Percentiles rank a stretch among this genome's conserved stretches.
phyloP scores from a whole-genome alignment of 2,888 invertebrate genomes.

The Xanthia togata region DNA sequence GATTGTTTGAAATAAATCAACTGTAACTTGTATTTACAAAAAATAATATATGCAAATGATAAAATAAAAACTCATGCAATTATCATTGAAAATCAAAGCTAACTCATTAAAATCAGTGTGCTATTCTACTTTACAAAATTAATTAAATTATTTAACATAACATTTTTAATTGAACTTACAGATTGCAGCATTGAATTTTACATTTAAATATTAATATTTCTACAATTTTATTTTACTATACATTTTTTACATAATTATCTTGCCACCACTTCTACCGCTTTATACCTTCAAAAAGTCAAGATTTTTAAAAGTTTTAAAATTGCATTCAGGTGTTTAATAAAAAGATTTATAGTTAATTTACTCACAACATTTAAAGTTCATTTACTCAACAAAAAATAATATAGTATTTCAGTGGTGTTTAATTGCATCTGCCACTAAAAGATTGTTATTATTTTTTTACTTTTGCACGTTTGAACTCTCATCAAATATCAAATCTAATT shows the following conservation, averaged over 20 bases:
- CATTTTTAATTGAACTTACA: neutral
- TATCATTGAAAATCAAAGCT: conserved; percentile 43
- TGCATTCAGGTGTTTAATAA: neutral
- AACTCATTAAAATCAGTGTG: conserved; percentile 28
- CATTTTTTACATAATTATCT: neutral
- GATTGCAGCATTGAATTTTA: neutral
- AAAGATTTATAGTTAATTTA: neutral
- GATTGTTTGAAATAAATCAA: conserved; percentile 30
- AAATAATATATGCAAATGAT: neutral
- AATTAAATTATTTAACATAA: conserved; percentile 4
- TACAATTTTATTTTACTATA: conserved; percentile 6
- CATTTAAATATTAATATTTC: neutral
- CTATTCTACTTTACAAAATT: neutral
- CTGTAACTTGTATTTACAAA: conserved; percentile 4
- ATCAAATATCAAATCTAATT: conserved; percentile 12
- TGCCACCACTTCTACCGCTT: conserved; percentile 49
- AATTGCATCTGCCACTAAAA: conserved; percentile 24
- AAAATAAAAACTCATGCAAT: conserved; percentile 37
- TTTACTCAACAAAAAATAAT: conserved; percentile 17
- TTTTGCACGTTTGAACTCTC: conserved; percentile 22
- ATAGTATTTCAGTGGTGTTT: conserved; percentile 21
- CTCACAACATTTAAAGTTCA: neutral
- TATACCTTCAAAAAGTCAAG: conserved; percentile 34
- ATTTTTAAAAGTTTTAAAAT: conserved; percentile 36
- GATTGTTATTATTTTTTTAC: conserved; percentile 3